Evolutionary conservation across 2,797 vertebrate genomes (phyloP).

Genomic region (Streptopelia turtur): DNA sequence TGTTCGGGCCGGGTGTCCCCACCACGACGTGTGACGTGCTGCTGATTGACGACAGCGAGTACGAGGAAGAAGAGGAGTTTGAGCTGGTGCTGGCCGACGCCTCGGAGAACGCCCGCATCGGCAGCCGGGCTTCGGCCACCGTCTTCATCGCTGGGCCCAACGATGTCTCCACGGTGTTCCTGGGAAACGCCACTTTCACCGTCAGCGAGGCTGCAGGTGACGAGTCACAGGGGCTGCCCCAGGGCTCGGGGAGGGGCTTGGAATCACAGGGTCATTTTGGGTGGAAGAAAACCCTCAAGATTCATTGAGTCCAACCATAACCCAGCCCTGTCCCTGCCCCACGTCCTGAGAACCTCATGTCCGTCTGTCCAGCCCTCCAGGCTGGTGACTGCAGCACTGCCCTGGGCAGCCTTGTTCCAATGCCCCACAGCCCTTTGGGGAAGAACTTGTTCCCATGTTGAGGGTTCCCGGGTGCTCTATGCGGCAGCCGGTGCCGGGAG

Average conservation of each 20-base stretch:
- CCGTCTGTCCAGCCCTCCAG: no score
- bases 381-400: no score
- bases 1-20: constrained; percentile 88
- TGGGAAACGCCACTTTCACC: constrained; percentile 89
- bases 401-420: no score
- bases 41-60: constrained; percentile 95
- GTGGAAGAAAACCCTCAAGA: no score
- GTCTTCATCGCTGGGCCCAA: constrained; percentile 93
- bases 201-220: constrained; percentile 93
- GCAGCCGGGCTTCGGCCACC: constrained; percentile 80
- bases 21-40: constrained; percentile 88
- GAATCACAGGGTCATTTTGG: no score
- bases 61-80: constrained; percentile 96
- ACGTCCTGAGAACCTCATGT: no score
- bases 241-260: neutral
- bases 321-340: no score
- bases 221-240: neutral
- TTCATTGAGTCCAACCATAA: no score
- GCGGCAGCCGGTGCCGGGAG: neutral
- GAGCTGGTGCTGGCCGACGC: constrained; percentile 87
- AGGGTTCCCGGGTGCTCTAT: neutral
- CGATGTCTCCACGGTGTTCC: constrained; percentile 90
- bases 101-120: constrained; percentile 87
- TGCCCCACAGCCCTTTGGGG: no score
- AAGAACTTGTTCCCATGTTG: no score